Evolutionary conservation across 2,113 vertebrate genomes (phyloP).

Genomic region (Carassius gibelio): DNA sequence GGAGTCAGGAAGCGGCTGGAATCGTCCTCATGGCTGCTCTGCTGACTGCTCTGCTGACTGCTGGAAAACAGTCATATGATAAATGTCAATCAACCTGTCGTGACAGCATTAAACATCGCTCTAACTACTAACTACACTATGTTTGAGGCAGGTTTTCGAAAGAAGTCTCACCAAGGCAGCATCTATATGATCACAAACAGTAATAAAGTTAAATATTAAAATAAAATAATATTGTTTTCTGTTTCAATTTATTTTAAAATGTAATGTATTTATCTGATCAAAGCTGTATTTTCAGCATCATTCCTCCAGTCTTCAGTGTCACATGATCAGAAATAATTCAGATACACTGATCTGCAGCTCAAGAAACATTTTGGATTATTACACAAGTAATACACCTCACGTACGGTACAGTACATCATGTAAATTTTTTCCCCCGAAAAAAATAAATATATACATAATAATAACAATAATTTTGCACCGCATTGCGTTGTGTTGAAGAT

Average conservation of each 20-base stretch:
- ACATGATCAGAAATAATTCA: background rate
- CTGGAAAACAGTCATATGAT: conserved; percentile 66
- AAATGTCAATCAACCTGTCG: conserved; percentile 26
- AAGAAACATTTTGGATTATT: background rate
- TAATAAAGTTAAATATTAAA: too few relatives aligned
- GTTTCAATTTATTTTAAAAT: background rate
- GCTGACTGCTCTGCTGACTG: conserved; percentile 87
- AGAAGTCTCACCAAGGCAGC: background rate
- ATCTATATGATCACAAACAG: background rate
- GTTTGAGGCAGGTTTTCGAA: background rate
- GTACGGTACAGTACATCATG: too few relatives aligned
- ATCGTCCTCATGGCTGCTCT: conserved; percentile 91
- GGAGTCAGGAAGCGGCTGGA: conserved; percentile 84
- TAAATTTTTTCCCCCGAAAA: too few relatives aligned
- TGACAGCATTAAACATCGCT: background rate
- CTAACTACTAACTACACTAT: background rate
- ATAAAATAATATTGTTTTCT: background rate
- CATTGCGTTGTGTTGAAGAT: too few relatives aligned
- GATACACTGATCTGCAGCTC: background rate
- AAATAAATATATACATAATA: too few relatives aligned
- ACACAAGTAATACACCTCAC: too few relatives aligned
- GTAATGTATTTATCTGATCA: background rate
- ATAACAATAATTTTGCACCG: too few relatives aligned
- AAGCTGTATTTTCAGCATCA: background rate
- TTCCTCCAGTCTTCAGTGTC: background rate